Percentiles rank a stretch among this genome's conserved stretches.
phyloP scores from a whole-genome alignment of 2,797 vertebrate genomes.

The Amazona finschi region DNA sequence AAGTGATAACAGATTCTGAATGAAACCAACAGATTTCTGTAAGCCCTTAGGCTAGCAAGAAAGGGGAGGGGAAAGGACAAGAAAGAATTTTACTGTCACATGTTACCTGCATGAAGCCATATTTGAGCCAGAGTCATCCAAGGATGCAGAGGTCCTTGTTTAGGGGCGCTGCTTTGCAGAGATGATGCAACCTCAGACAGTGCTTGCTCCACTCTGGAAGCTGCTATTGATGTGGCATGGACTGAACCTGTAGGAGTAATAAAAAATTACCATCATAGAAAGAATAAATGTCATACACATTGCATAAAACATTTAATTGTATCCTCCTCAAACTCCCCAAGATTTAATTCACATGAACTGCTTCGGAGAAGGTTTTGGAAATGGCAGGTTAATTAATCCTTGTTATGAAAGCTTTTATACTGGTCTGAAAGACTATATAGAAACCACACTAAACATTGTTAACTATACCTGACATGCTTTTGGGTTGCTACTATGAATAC shows the following conservation, averaged over 20 bases:
- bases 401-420: neutral
- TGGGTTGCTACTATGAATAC: neutral
- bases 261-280: neutral
- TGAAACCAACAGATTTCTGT: neutral
- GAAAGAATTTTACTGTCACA: neutral
- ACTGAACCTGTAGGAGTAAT: constrained; percentile 84
- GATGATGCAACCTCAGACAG: constrained; percentile 96
- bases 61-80: neutral
- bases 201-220: constrained; percentile 96
- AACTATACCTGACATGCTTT: neutral
- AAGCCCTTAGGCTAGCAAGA: neutral
- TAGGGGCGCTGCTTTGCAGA: constrained; percentile 94
- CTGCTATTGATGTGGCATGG: constrained; percentile 95
- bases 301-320: neutral
- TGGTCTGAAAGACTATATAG: neutral
- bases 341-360: neutral
- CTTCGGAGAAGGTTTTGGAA: neutral
- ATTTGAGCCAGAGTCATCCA: constrained; percentile 99
- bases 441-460: neutral
- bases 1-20: neutral
- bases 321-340: neutral
- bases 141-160: constrained; percentile 93
- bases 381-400: neutral
- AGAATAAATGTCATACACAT: neutral
- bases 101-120: constrained; percentile 97